Evolutionary conservation across 2,797 vertebrate genomes (phyloP), one percentile per base, ranked within the genome.

Genomic region (Eupleurogrammus muticus): DNA sequence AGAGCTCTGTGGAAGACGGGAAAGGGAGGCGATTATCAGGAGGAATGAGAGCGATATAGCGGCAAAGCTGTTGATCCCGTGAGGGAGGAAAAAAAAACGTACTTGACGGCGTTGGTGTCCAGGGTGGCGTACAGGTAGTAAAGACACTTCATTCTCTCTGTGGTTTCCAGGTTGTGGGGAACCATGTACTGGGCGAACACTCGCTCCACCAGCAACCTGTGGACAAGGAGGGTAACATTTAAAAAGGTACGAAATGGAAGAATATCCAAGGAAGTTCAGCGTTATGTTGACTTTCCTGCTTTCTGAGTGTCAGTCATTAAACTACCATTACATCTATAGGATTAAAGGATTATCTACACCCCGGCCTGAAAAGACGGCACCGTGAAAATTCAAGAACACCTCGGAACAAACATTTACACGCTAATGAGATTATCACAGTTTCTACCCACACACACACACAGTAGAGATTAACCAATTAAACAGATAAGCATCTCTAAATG

Each of bases 111-210:
- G 81, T 99, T 99, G 63, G 94, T 90, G 88, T 99, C 98, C 92
- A 99, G 88, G 12, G 96, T 98, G 75, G 97, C 97, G 0, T 99
- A 99, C 76, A 99, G 95, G 77, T 99, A 99, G 84, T 99, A 99
- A 9, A 99, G 94, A 92, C 97, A 99, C 89, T 99, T 99, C 98
- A 99, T 99, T 75, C 96, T 92, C 75, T 99, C 97, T 0, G 95
- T 85, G 9, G 97, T 99, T 82, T 98, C 97, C 92, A 99, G 89
- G 89, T 97, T 99, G 88, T 98, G 97, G 84, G 98, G 98, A 21
- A 99, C 98, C 96, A 99, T 98, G 75, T 97, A 99, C 73, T 99
- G 97, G 61, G 98, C 97, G 89, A 99, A 99, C 75, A 99, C 97
- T 5, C 96, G 94, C 89, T 99, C 98, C 73, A 99, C 98, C 71